phyloP scores from a whole-genome alignment of 1,140 invertebrate species.

The Ceratosolen solmsi region DNA sequence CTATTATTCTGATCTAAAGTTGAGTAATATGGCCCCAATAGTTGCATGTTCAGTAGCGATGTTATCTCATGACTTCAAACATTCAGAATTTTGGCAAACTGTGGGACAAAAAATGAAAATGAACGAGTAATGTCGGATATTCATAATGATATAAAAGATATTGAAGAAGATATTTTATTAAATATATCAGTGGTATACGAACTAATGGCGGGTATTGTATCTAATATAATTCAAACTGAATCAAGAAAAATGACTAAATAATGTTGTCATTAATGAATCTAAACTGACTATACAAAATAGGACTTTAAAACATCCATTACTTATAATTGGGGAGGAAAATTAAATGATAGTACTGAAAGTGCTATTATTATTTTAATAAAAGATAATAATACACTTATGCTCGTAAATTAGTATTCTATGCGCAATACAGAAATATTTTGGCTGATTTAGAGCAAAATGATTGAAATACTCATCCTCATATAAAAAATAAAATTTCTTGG shows the following conservation, averaged over 20 bases:
- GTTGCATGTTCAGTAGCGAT: too few species aligned
- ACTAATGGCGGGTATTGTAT: conserved; percentile 34
- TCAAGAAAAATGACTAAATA: too few species aligned
- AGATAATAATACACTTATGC: conserved; percentile 64
- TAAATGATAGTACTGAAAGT: conserved; percentile 68
- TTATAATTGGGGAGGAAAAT: conserved; percentile 62
- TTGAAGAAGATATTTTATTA: not conserved
- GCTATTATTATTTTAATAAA: conserved; percentile 68
- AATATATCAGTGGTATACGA: conserved; percentile 29
- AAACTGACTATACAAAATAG: conserved; percentile 3
- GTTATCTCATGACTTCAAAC: too few species aligned
- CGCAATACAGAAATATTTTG: conserved; percentile 68
- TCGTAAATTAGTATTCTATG: conserved; percentile 70
- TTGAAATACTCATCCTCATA: conserved; percentile 49
- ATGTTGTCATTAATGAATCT: not conserved
- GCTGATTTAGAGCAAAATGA: conserved; percentile 62
- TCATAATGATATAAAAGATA: conserved; percentile 15
- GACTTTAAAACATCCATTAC: conserved; percentile 56
- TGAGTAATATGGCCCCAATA: too few species aligned
- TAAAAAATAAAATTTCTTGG: conserved; percentile 65
- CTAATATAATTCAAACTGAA: conserved; percentile 1
- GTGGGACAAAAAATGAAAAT: too few species aligned
- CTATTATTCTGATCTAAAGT: too few species aligned
- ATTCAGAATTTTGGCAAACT: too few species aligned
- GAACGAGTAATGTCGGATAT: not conserved